Evolutionary conservation across 2,797 vertebrate genomes (phyloP).

Genomic region (Myotis myotis): DNA sequence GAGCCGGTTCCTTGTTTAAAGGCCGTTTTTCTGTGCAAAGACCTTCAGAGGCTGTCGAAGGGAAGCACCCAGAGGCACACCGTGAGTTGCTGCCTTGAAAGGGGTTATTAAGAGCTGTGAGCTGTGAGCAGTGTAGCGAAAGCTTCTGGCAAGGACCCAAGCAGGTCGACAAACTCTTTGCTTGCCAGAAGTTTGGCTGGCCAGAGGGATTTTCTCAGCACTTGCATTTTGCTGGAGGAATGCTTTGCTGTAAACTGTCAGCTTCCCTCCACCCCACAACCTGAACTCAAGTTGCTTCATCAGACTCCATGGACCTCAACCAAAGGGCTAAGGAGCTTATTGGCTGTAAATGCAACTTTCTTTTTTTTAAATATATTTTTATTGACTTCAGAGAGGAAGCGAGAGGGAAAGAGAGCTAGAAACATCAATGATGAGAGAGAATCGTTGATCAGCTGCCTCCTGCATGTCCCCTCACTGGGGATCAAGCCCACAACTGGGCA

Average conservation of each 20-base stretch:
- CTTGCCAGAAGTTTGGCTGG: constrained; percentile 2
- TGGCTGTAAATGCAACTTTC: background rate
- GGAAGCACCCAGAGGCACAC: background rate
- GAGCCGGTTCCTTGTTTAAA: background rate
- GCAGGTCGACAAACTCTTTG: background rate
- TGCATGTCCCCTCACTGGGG: no score
- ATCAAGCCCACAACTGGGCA: no score
- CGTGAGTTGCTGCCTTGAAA: background rate
- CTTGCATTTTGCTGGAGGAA: background rate
- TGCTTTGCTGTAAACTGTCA: background rate
- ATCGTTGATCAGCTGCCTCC: no score
- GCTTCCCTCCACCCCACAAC: rapidly evolving
- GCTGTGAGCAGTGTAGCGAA: background rate
- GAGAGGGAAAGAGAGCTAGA: no score
- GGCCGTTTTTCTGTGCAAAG: constrained; percentile 15
- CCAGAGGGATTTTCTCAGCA: background rate
- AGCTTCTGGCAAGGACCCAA: background rate
- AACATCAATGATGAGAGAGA: no score
- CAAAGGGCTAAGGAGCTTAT: background rate
- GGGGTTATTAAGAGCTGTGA: constrained; percentile 25
- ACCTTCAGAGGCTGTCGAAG: constrained; percentile 28
- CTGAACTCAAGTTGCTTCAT: background rate
- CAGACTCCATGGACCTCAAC: background rate
- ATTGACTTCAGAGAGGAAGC: no score
- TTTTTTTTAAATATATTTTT: no score